Base-by-base conservation (phyloP, 1,140 invertebrate species). In the Temnothorax longispinosus region DNA sequence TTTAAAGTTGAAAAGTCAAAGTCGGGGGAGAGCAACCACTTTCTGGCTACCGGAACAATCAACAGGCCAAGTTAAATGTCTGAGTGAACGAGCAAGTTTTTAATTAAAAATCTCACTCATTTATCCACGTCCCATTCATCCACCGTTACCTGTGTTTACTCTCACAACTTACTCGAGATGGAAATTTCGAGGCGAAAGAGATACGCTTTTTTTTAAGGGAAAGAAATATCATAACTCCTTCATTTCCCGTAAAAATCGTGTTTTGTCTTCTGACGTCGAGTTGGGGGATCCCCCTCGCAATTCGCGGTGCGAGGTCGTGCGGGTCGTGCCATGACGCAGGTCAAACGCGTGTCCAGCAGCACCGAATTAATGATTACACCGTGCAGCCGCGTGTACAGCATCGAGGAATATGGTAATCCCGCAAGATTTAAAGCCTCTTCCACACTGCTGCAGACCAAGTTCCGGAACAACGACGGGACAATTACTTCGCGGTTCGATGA, bases 401-500 rank as follows among this genome's bases (percentile, higher is more conserved):
- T 56, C 60, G 21, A 44, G 72, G 77, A 90, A 75, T 88, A 91
- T 91, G 89, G 67, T 91, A 90, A 90, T 90, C 80, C 27, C 13
- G 52, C 65, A 62, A 86, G 81, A 86, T 89, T 88, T 62, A 87
- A 87, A 50, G 74, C 50, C 77, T 85, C 88, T 85, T 62, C 67
- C 80, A 52, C 71, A 52, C 47, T 47, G 38, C 56, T 54, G 58
- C 80, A 50, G 47, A 82, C 41, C 67, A 75, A 47, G 71, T 81
- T 77, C 54, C 76, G 75, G 72, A 58, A 84, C 56, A 64, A 81
- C 58, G 56, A 84, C 52, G 60, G 65, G 77, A 88, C 89, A 86
- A 90, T 86, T 90, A 88, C 86, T 75, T 72, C 58, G 67, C 60
- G 89, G 60, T 64, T 64, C 71, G 64, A 88, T 64, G 41, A 52